A percentile compares a stretch with the other conserved stretches of the same genome.
phyloP scores from a whole-genome alignment of 2,888 invertebrate species.

The Chaitophorus viminalis region DNA sequence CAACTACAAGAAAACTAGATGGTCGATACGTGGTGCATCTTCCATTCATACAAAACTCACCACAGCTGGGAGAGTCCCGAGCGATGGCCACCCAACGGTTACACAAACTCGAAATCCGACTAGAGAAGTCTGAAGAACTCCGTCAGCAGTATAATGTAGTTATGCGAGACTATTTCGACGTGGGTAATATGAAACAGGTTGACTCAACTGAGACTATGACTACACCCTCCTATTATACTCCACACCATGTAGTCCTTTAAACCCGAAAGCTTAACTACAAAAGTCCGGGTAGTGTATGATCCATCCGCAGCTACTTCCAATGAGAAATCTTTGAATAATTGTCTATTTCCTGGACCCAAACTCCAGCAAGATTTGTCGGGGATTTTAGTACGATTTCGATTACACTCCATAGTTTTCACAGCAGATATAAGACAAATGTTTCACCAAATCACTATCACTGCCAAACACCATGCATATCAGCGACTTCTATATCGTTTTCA shows the following conservation, averaged over 20 bases:
- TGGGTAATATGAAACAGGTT: not conserved
- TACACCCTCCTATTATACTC: not conserved
- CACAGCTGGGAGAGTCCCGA: not conserved
- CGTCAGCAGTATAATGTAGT: not conserved
- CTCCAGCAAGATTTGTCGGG: slow-evolving; percentile 56
- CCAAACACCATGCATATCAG: not conserved
- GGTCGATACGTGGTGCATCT: not conserved
- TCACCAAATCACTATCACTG: slow-evolving; percentile 57
- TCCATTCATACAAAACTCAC: not conserved
- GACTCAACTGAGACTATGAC: not conserved
- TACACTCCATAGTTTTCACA: slow-evolving; percentile 57
- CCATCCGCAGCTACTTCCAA: not conserved
- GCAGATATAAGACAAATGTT: slow-evolving; percentile 63
- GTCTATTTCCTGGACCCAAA: slow-evolving; percentile 60
- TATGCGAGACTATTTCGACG: not conserved
- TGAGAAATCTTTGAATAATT: slow-evolving; percentile 32
- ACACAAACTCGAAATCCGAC: not conserved
- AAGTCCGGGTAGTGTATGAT: slow-evolving; percentile 32
- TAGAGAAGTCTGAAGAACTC: not conserved
- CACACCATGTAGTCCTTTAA: slow-evolving; percentile 38
- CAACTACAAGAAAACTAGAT: not conserved
- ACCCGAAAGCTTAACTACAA: slow-evolving; percentile 16
- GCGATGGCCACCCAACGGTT: not conserved
- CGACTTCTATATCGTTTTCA: not conserved
- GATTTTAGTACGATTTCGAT: slow-evolving; percentile 58